Conservation (phyloP, 2,888 invertebrate genomes). For the Habrosyne pyritoides region DNA sequence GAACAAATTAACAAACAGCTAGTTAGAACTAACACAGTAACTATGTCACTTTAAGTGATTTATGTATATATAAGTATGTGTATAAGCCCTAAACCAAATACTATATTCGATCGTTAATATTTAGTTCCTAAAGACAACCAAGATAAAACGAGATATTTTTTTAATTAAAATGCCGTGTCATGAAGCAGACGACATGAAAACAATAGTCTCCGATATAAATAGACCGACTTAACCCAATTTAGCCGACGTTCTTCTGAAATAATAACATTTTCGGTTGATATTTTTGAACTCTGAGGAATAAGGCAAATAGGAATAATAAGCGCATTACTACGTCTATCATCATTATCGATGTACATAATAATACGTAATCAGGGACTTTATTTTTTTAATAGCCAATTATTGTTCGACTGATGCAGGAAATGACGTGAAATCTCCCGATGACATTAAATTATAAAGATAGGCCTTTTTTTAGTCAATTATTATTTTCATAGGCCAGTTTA, state of each 20-base stretch:
- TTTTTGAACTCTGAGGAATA: not conserved
- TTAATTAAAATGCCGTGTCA: slow-evolving; percentile 7
- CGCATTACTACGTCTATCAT: not conserved
- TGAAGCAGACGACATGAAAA: slow-evolving; percentile 5
- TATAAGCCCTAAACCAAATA: no score
- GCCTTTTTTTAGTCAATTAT: no score
- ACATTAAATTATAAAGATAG: no score
- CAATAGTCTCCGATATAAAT: slow-evolving; percentile 8
- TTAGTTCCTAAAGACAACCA: no score
- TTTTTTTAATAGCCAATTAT: not conserved
- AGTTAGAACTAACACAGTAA: no score
- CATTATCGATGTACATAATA: not conserved
- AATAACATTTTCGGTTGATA: slow-evolving; percentile 3
- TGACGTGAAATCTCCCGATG: no score
- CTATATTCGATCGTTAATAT: no score
- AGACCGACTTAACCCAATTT: slow-evolving; percentile 7
- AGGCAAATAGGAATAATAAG: not conserved
- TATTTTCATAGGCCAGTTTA: no score
- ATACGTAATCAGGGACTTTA: not conserved
- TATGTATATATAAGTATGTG: no score
- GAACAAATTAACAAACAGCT: no score
- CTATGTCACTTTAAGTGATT: no score
- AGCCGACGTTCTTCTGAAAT: not conserved
- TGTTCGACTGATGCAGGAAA: not conserved
- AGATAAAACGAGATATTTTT: not conserved